A percentile compares a stretch with the other conserved stretches of the same genome.
Evolutionary conservation across 2,113 vertebrate genomes (phyloP).

Genomic region (Apus apus): DNA sequence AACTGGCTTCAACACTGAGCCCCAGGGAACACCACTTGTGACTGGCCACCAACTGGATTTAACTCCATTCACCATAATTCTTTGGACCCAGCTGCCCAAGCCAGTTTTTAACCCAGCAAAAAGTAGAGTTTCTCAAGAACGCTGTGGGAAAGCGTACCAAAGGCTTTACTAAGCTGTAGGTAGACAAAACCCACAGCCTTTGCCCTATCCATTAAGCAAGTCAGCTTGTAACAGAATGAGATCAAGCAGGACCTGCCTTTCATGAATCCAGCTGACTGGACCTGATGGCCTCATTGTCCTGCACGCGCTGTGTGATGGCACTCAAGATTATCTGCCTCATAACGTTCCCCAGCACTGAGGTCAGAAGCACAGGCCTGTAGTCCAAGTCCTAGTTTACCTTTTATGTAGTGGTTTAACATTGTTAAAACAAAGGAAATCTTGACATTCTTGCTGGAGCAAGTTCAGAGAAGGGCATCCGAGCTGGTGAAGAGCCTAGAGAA

Average conservation of each 20-base stretch:
- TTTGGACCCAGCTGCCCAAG: background rate
- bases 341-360: background rate
- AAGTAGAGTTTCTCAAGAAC: background rate
- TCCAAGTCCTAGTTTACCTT: background rate
- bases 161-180: no score
- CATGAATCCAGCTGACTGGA: background rate
- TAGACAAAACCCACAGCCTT: background rate
- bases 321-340: background rate
- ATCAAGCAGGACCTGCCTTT: background rate
- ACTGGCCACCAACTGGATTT: background rate
- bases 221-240: background rate
- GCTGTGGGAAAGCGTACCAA: background rate
- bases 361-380: no score
- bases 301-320: background rate
- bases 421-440: background rate
- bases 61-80: background rate
- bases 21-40: background rate
- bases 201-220: background rate
- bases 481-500: no score
- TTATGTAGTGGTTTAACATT: background rate
- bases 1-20: background rate
- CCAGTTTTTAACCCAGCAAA: background rate
- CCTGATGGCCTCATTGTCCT: background rate
- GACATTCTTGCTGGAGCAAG: no score
- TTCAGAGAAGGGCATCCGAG: no score